Conservation (phyloP, 1,140 invertebrate species). For the Drosophila arizonae region DNA sequence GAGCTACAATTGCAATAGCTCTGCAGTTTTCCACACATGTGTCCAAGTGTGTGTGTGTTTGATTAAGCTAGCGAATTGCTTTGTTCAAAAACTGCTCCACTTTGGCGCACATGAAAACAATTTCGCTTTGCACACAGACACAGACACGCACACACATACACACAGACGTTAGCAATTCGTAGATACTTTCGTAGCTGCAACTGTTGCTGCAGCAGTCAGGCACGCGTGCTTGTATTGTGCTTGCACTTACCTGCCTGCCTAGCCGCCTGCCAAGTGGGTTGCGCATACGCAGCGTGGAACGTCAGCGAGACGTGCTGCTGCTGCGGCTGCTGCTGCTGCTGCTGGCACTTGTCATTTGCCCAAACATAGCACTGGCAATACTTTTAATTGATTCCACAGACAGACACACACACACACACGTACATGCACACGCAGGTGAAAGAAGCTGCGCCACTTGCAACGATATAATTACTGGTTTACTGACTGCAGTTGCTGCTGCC, state of each 20-base stretch:
- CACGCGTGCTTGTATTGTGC: slow-evolving; percentile 51
- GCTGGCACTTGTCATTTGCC: slow-evolving; percentile 72
- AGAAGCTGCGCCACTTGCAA: slow-evolving; percentile 74
- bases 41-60: slow-evolving; percentile 45
- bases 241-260: slow-evolving; percentile 4
- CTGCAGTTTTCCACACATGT: slow-evolving; percentile 48
- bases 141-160: slow-evolving; percentile 13
- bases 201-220: slow-evolving; percentile 23
- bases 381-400: slow-evolving; percentile 77
- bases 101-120: slow-evolving; percentile 76
- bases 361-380: slow-evolving; percentile 74
- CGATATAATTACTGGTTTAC: slow-evolving; percentile 72
- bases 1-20: slow-evolving; percentile 18
- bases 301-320: slow-evolving; percentile 9
- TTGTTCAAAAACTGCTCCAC: slow-evolving; percentile 82
- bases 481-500: slow-evolving; percentile 28
- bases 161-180: slow-evolving; percentile 27
- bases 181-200: slow-evolving; percentile 36
- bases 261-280: slow-evolving; percentile 64
- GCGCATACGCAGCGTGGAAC: slow-evolving; percentile 49
- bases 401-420: slow-evolving; percentile 41
- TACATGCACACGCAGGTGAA: slow-evolving; percentile 59
- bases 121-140: slow-evolving; percentile 59
- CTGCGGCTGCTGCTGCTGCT: slow-evolving; percentile 12
- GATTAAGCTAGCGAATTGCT: slow-evolving; percentile 82